Evolutionary conservation across 2,113 vertebrate species (phyloP).

Genomic region (Dryoscopus gambensis): DNA sequence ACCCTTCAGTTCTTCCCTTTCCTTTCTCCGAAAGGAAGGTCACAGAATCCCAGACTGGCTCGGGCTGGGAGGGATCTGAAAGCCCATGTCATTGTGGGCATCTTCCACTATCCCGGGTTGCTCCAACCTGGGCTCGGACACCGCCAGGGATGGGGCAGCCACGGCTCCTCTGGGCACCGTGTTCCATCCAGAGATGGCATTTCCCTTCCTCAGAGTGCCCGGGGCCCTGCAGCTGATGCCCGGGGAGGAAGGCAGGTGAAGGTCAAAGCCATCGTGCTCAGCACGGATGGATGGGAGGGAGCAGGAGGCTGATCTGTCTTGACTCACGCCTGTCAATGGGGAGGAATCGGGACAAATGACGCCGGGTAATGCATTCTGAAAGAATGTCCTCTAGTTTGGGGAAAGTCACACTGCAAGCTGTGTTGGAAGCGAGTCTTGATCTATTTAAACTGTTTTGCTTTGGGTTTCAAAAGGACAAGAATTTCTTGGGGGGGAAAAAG

Average conservation of each 20-base stretch:
- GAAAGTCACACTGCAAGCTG: not conserved
- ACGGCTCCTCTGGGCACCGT: too few relatives aligned
- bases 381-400: not conserved
- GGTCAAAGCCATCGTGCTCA: not conserved
- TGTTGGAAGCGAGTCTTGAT: not conserved
- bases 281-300: not conserved
- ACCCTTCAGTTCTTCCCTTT: not conserved
- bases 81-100: not conserved
- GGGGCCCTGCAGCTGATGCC: not conserved
- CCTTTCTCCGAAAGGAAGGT: not conserved
- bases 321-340: not conserved
- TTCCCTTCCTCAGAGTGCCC: not conserved
- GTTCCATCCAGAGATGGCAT: not conserved
- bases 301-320: not conserved
- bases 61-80: not conserved
- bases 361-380: not conserved
- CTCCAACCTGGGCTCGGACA: not conserved
- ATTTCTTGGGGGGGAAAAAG: not conserved
- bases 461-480: not conserved
- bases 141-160: not conserved
- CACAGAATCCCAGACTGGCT: not conserved
- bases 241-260: not conserved
- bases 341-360: not conserved
- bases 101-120: not conserved
- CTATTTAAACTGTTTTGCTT: not conserved